Percentiles rank a stretch among this genome's conserved stretches.
phyloP scores from a whole-genome alignment of 2,113 vertebrate genomes.

The Nannobrachium achirus region DNA sequence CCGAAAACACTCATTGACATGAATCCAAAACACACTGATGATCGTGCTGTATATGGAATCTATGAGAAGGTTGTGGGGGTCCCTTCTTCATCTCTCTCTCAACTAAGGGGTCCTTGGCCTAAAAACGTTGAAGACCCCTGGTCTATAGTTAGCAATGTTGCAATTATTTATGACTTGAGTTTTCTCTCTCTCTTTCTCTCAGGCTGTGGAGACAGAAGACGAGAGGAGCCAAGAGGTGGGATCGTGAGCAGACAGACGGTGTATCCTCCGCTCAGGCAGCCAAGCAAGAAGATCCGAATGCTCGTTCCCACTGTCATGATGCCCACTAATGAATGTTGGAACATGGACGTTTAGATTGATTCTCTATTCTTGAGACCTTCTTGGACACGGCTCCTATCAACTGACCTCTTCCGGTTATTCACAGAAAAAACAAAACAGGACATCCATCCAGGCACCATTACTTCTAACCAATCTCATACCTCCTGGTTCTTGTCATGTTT shows the following conservation, averaged over 20 bases:
- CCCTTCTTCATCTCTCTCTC: too few species aligned
- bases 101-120: too few species aligned
- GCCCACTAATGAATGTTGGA: slow-evolving; percentile 18
- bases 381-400: slow-evolving; percentile 20
- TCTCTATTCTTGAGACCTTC: not conserved
- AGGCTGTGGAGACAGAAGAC: slow-evolving; percentile 44
- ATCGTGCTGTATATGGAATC: too few species aligned
- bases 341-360: not conserved
- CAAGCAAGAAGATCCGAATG: slow-evolving; percentile 9
- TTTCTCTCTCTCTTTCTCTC: slow-evolving; percentile 35
- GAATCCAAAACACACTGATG: too few species aligned
- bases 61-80: too few species aligned
- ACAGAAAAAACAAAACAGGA: not conserved
- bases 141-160: too few species aligned
- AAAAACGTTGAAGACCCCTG: too few species aligned
- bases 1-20: too few species aligned
- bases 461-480: slow-evolving; percentile 25
- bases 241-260: not conserved
- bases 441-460: not conserved
- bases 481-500: slow-evolving; percentile 34
- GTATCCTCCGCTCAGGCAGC: slow-evolving; percentile 1
- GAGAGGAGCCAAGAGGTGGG: slow-evolving; percentile 23
- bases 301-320: slow-evolving; percentile 9
- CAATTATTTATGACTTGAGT: too few species aligned
- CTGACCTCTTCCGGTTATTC: not conserved